A percentile compares a stretch with the other conserved stretches of the same genome.
Evolutionary conservation across 2,797 vertebrate species (phyloP).

Genomic region (Acipenser transmontanus): DNA sequence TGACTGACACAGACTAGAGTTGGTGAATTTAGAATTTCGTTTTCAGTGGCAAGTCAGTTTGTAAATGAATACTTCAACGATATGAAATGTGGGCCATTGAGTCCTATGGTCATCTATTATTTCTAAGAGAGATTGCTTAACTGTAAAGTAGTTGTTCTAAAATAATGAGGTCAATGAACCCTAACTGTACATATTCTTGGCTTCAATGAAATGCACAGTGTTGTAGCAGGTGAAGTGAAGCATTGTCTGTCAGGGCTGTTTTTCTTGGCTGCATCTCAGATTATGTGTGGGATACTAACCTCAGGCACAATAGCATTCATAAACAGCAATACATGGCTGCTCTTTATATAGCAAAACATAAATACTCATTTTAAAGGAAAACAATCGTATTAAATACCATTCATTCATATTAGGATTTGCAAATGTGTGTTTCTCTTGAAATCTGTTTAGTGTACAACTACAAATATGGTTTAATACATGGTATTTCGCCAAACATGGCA

Average conservation of each 20-base stretch:
- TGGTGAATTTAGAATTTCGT: conserved; percentile 62
- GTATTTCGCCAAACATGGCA: conserved; percentile 10
- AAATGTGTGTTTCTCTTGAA: conserved; percentile 64
- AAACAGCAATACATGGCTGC: conserved; percentile 84
- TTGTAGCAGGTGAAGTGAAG: conserved; percentile 96
- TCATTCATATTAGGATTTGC: conserved; percentile 81
- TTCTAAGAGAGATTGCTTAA: conserved; percentile 70
- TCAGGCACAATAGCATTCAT: conserved; percentile 91
- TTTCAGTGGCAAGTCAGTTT: conserved; percentile 58
- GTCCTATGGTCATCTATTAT: conserved; percentile 74
- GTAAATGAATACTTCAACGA: conserved; percentile 50
- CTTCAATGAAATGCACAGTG: conserved; percentile 92
- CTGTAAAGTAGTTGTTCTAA: conserved; percentile 81
- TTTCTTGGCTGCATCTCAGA: conserved; percentile 98
- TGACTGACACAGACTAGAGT: conserved; percentile 55
- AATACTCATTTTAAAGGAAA: conserved; percentile 88
- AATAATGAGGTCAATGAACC: conserved; percentile 89
- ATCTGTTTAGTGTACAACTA: conserved; percentile 46
- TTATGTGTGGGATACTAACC: conserved; percentile 97
- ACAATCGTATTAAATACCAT: conserved; percentile 90
- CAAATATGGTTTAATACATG: conserved; percentile 60
- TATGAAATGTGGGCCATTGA: conserved; percentile 53
- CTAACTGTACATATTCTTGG: conserved; percentile 94
- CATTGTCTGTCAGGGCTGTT: conserved; percentile 97
- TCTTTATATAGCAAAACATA: conserved; percentile 78